Evolutionary conservation across 1,140 invertebrate species (phyloP), one percentile per base, ranked within the genome.

Genomic region (Drosophila nikananu): DNA sequence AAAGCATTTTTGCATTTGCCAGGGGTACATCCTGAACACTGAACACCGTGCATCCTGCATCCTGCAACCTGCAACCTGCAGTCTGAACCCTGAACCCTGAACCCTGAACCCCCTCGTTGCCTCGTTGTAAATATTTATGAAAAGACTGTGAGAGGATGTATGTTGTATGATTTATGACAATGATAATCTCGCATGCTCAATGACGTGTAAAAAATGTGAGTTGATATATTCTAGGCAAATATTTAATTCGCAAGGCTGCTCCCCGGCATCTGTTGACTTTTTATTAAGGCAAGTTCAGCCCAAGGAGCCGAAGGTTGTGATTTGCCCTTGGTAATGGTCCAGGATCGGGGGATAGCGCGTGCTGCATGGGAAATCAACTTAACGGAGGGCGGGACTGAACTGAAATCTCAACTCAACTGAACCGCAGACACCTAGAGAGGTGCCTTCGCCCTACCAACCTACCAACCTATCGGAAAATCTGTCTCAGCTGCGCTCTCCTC

Each of bases 131-230:
- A 86, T 86, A 86, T 86, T 86, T 89, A 86, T 86, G 84, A 78
- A 83, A 77, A 87, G 84, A 89, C 87, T 90, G 77, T 79, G 54
- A 35, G 58, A 75, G 72, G 57, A 72, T 80, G 68, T 27, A 27
- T 27, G 27, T 90, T 27, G 27, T 90, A 84, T 87, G 84, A 87
- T 87, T 87, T 87, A 87, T 87, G 84, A 90, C 86, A 84, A 76
- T 84, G 81, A 87, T 87, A 87, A 87, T 87, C 84, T 89, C 74
- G 73, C 84, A 90, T 90, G 81, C 84, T 84, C 84, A 87, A 87
- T 87, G 84, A 87, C 84, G 84, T 87, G 84, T 90, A 87, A 81
- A 86, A 87, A 87, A 90, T 90, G 72, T 63, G 86, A 81, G 81
- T 84, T 90, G 77, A 87, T 87, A 78, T 89, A 83, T 81, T 84